These are phyloP conservation scores for Avahi laniger DNA, from an alignment of 2,797 vertebrate species.

Conservation along the genomic window DNA sequence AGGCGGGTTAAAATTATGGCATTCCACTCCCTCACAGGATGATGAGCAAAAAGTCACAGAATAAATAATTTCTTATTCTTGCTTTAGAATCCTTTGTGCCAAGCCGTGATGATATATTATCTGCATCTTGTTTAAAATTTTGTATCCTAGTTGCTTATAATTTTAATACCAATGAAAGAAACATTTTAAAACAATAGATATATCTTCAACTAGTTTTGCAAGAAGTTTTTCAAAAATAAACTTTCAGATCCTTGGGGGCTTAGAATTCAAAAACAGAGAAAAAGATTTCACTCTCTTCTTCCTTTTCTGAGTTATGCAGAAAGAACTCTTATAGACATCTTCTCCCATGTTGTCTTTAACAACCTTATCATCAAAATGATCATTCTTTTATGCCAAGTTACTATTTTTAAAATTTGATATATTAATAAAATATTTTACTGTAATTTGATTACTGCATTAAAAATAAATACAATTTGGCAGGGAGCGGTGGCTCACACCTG, in stretches of 20 bases:
- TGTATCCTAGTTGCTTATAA: neutral
- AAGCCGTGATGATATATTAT: neutral
- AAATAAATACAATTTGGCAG: constrained; percentile 18
- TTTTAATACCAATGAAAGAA: constrained; percentile 39
- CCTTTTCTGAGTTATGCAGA: constrained; percentile 1
- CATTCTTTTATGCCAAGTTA: neutral
- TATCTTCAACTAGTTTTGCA: neutral
- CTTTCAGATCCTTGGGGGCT: neutral
- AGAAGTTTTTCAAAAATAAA: neutral
- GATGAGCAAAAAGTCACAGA: neutral
- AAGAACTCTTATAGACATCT: neutral
- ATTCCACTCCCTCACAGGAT: neutral
- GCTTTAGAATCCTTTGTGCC: neutral
- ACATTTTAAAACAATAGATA: neutral
- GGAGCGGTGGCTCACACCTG: no score
- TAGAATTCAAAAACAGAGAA: constrained; percentile 10
- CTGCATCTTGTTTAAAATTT: constrained; percentile 22
- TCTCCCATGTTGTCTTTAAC: constrained; percentile 20
- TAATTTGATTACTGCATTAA: neutral
- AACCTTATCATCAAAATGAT: constrained; percentile 1
- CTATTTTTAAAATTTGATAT: constrained; percentile 7
- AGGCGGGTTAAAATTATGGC: neutral
- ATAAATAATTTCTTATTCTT: constrained; percentile 39
- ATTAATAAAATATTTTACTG: neutral
- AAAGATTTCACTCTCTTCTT: neutral